Evolutionary conservation across 2,113 vertebrate species (phyloP), one percentile per base, ranked within the genome.

Genomic region (Serinus canaria): DNA sequence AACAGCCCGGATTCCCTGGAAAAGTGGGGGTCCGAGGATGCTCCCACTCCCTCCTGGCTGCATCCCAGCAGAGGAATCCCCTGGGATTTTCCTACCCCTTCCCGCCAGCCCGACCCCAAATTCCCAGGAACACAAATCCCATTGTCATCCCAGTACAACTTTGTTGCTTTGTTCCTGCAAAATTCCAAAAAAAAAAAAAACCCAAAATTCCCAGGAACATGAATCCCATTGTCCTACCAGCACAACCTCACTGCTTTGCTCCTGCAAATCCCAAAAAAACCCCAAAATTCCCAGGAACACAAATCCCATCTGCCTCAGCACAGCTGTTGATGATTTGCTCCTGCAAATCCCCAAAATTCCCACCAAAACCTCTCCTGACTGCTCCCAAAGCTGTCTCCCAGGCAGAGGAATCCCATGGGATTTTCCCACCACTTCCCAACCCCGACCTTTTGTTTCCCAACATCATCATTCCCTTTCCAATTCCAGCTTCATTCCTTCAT

Each of bases 1-100:
- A 62, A 14, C 4, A 33, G 39, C 5, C 0, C 0, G 7, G 22
- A 13, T 47, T 70, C 31, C 69, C 21, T 16, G 69, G 50, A 58
- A 62, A 94, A 90, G 0, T 1, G 19, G 35, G 33, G 4, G 19
- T 43, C 16, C 9, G 2, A 6, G 49, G 49, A 5, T n/a, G n/a
- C 9, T 43, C 44, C 28, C 39, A 6, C 2, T 4, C 13, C 24
- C 25, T 15, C 27, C 25, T 3, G 10, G 15, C 12, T 2, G 20
- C 46, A 18, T 12, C 49, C 47, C 49, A 25, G 39, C 13, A 7
- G 6, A 58, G 30, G 35, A 19, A 60, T 69, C 30, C 35, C 1
- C 1, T 0, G 3, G 59, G 39, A 20, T 53, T 66, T 59, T 59
- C 37, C 23, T 2, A 0, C 3, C 0, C 0, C 9, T 64, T 63